Evolutionary conservation across 2,113 vertebrate species (phyloP).

Genomic region (Nansenia antarctica): DNA sequence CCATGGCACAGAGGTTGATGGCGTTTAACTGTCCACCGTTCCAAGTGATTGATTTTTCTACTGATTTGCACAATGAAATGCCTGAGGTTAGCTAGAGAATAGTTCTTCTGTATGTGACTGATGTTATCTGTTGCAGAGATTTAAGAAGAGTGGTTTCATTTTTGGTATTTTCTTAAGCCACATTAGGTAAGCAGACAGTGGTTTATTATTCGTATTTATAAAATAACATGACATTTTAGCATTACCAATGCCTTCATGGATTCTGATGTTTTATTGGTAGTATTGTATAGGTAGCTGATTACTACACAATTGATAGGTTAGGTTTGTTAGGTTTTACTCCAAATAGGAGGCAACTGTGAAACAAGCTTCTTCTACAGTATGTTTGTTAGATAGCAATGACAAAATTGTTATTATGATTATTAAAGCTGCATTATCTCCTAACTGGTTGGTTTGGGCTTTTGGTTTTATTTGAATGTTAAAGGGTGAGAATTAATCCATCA

Average conservation of each 20-base stretch:
- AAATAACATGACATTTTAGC: too few relatives aligned
- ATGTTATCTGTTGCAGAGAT: too few relatives aligned
- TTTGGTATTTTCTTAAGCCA: too few relatives aligned
- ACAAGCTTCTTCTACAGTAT: too few relatives aligned
- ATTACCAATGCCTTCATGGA: too few relatives aligned
- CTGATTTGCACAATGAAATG: neutral
- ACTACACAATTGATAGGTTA: neutral
- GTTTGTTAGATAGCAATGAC: too few relatives aligned
- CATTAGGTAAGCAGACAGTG: too few relatives aligned
- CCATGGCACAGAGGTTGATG: too few relatives aligned
- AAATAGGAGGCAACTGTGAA: neutral
- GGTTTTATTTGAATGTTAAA: neutral
- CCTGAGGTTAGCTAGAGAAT: neutral
- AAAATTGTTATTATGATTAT: too few relatives aligned
- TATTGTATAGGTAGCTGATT: neutral
- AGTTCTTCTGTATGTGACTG: neutral
- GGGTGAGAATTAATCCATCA: neutral
- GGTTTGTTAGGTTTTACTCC: neutral
- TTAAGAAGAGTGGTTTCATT: too few relatives aligned
- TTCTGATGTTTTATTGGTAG: neutral
- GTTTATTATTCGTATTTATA: too few relatives aligned
- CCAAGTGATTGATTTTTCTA: neutral
- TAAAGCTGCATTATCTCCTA: neutral
- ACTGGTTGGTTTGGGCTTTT: neutral
- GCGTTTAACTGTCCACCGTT: too few relatives aligned